phyloP scores from a whole-genome alignment of 1,140 invertebrate genomes.

The Harpegnathos saltator region DNA sequence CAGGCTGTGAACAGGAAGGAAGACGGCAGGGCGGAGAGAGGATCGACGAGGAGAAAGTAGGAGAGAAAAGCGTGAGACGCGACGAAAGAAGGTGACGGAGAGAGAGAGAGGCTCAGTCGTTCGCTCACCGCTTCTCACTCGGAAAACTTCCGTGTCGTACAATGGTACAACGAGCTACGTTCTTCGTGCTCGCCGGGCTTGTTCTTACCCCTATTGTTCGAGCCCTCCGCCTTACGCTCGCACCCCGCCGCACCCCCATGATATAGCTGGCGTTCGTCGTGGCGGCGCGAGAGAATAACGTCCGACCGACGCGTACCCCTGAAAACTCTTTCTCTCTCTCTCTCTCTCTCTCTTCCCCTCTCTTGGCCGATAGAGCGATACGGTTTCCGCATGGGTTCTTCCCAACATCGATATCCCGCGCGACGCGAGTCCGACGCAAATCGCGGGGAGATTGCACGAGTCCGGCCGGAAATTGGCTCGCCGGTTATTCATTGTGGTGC shows the following conservation, averaged over 20 bases:
- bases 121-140: not conserved
- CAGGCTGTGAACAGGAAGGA: not conserved
- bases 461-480: not conserved
- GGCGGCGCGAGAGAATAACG: not conserved
- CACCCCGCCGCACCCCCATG: not conserved
- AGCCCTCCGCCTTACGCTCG: not conserved
- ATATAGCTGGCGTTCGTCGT: not conserved
- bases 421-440: not conserved
- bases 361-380: not conserved
- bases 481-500: constrained; percentile 2
- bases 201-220: not conserved
- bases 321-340: no score
- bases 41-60: no score
- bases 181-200: not conserved
- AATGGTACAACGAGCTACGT: constrained; percentile 24
- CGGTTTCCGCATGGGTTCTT: constrained; percentile 5
- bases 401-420: not conserved
- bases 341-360: not conserved
- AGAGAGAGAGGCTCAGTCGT: no score
- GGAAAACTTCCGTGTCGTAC: constrained; percentile 35
- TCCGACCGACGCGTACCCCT: no score
- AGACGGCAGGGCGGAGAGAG: not conserved
- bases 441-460: not conserved
- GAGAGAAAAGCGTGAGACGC: not conserved
- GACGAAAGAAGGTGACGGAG: no score